Conservation (phyloP, 2,888 invertebrate species). For the Athalia cordata region DNA sequence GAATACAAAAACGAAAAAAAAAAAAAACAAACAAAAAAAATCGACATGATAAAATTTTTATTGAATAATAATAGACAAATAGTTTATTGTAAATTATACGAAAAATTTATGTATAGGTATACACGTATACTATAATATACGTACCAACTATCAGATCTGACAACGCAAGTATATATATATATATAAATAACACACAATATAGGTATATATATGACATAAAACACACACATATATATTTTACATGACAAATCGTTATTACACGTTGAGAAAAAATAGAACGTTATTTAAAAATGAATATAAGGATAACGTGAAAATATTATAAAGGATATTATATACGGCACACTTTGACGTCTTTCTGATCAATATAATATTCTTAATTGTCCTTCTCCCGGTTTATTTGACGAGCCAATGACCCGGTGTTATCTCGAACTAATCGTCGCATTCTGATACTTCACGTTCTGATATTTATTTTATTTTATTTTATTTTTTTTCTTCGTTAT, state of each 20-base stretch:
- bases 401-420: conserved; percentile 37
- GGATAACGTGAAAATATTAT: neutral
- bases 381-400: conserved; percentile 16
- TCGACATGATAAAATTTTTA: neutral
- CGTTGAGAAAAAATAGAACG: conserved; percentile 2
- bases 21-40: neutral
- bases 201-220: neutral
- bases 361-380: conserved; percentile 4
- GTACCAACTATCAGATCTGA: no score
- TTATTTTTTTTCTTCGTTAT: conserved; percentile 22
- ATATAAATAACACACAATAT: neutral
- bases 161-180: neutral
- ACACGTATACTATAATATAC: no score
- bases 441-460: conserved; percentile 16
- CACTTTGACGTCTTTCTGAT: conserved; percentile 8
- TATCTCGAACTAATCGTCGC: conserved; percentile 19
- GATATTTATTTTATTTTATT: conserved; percentile 6
- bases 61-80: neutral
- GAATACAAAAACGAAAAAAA: neutral
- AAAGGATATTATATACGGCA: conserved; percentile 4
- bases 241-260: conserved; percentile 5
- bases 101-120: no score
- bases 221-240: neutral
- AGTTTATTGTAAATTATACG: neutral
- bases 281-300: conserved; percentile 23